A percentile compares a stretch with the other conserved stretches of the same genome.
Conservation (phyloP, 92 coral and sea anemone genomes). For the Bergia sp. region DNA sequence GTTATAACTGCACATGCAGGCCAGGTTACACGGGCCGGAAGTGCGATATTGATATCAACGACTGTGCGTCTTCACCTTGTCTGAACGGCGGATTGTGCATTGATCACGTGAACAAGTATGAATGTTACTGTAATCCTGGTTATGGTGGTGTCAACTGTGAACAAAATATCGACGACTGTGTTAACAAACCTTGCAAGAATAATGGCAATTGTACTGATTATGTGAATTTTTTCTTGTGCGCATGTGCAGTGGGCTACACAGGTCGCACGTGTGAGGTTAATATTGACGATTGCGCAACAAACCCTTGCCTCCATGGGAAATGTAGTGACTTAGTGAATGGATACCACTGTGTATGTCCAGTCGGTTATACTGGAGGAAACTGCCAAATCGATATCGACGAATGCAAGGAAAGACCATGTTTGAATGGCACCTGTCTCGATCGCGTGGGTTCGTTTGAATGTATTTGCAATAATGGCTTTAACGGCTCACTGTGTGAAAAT, state of each 20-base stretch:
- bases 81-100: slow-evolving; percentile 71
- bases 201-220: slow-evolving; percentile 84
- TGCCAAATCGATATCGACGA: slow-evolving; percentile 72
- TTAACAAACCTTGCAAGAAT: slow-evolving; percentile 68
- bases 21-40: slow-evolving; percentile 74
- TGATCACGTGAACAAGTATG: slow-evolving; percentile 71
- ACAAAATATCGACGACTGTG: slow-evolving; percentile 84
- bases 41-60: slow-evolving; percentile 66
- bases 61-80: slow-evolving; percentile 63
- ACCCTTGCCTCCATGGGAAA: slow-evolving; percentile 69
- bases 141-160: slow-evolving; percentile 73
- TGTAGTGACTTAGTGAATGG: slow-evolving; percentile 74
- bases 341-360: slow-evolving; percentile 66
- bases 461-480: slow-evolving; percentile 69
- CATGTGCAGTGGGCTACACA: slow-evolving; percentile 74
- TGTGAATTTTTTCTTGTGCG: slow-evolving; percentile 66
- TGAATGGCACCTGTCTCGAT: slow-evolving; percentile 74
- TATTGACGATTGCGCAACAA: slow-evolving; percentile 70
- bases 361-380: slow-evolving; percentile 64
- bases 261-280: slow-evolving; percentile 77
- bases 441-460: slow-evolving; percentile 71
- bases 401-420: slow-evolving; percentile 68
- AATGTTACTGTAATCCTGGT: slow-evolving; percentile 81
- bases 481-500: slow-evolving; percentile 62
- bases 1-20: slow-evolving; percentile 66